Conservation (phyloP, 1,140 invertebrate genomes). For the Drosophila obscura region DNA sequence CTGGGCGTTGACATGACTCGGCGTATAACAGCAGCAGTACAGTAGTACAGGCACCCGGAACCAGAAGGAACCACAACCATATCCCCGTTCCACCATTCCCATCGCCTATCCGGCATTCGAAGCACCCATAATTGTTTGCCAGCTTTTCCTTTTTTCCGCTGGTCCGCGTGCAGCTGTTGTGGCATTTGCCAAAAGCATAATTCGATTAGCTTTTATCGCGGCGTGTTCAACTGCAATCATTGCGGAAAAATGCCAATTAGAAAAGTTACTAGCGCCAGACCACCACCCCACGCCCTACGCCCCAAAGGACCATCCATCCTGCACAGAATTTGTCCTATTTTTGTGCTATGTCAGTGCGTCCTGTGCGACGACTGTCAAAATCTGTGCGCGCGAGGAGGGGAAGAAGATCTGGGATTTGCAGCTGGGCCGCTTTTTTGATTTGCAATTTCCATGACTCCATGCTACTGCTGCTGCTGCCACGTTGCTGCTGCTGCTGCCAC, state of each 20-base stretch:
- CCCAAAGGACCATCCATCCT: slow-evolving; percentile 8
- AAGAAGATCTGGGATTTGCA: slow-evolving; percentile 17
- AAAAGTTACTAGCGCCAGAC: slow-evolving; percentile 53
- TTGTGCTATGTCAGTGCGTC: slow-evolving; percentile 30
- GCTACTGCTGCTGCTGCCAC: no score
- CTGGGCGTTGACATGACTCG: slow-evolving; percentile 66
- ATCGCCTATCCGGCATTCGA: background rate
- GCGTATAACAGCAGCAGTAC: slow-evolving; percentile 31
- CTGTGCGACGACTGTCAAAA: slow-evolving; percentile 26
- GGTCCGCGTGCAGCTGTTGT: slow-evolving; percentile 31
- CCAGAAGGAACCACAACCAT: slow-evolving; percentile 3
- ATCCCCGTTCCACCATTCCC: background rate
- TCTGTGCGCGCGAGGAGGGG: background rate
- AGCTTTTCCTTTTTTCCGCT: slow-evolving; percentile 45
- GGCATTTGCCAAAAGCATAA: slow-evolving; percentile 74
- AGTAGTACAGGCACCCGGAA: no score
- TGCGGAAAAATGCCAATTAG: slow-evolving; percentile 78
- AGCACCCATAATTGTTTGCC: slow-evolving; percentile 59
- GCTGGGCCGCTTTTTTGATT: slow-evolving; percentile 32
- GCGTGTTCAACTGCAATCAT: slow-evolving; percentile 77
- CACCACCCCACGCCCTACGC: background rate
- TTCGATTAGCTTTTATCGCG: slow-evolving; percentile 79
- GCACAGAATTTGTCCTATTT: slow-evolving; percentile 29
- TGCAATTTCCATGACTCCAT: slow-evolving; percentile 18
- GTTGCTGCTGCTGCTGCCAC: slow-evolving; percentile 3